Evolutionary conservation across 2,888 invertebrate species (phyloP).

Genomic region (Nematopogon swammerdamellus): DNA sequence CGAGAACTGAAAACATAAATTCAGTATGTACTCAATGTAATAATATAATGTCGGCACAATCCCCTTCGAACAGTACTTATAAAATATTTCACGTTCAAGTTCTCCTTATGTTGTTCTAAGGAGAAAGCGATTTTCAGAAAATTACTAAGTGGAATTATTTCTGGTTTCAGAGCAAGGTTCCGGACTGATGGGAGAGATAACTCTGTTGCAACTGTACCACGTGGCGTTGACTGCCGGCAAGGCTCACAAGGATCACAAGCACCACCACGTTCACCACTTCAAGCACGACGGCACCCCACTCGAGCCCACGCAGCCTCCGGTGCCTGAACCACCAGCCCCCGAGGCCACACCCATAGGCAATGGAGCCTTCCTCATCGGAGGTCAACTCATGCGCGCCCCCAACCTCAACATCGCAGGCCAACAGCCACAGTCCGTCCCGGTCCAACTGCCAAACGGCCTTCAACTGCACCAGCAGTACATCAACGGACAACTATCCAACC

Average conservation of each 20-base stretch:
- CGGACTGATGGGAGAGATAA: slow-evolving; percentile 71
- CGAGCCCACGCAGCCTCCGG: slow-evolving; percentile 57
- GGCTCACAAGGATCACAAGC: slow-evolving; percentile 83
- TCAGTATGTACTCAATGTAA: no score
- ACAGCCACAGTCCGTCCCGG: slow-evolving; percentile 40
- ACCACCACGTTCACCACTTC: slow-evolving; percentile 80
- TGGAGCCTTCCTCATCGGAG: slow-evolving; percentile 60
- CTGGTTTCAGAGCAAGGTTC: slow-evolving; percentile 54
- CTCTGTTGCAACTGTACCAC: slow-evolving; percentile 76
- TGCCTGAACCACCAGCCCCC: slow-evolving; percentile 49
- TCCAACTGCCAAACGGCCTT: slow-evolving; percentile 43
- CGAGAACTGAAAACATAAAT: no score
- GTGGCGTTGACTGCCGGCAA: slow-evolving; percentile 82
- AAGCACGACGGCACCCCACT: slow-evolving; percentile 67
- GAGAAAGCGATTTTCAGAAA: no score
- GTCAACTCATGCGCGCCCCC: slow-evolving; percentile 60
- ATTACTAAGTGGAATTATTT: no score
- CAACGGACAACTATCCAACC: slow-evolving; percentile 62
- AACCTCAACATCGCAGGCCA: slow-evolving; percentile 47
- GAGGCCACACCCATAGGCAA: slow-evolving; percentile 40
- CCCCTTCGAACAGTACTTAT: no score
- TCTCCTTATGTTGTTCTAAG: no score
- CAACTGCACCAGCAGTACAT: slow-evolving; percentile 55
- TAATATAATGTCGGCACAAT: no score
- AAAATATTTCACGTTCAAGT: no score